Conservation (phyloP, 2,888 invertebrate genomes). For the Macrophya alboannulata region DNA sequence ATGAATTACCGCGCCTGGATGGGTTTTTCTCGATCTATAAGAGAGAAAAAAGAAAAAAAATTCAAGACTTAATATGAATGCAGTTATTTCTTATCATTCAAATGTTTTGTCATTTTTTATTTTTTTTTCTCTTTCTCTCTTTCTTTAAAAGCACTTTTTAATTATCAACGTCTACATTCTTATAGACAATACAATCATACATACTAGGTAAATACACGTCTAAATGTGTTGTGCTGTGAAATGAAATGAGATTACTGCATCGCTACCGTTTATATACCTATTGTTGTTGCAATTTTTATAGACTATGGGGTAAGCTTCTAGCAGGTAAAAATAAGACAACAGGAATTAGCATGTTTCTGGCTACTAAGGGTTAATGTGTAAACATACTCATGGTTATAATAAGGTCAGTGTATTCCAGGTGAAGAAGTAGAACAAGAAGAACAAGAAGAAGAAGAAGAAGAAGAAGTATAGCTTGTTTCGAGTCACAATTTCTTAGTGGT, state of each 20-base stretch:
- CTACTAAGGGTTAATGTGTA: constrained; percentile 49
- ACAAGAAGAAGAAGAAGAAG: constrained; percentile 32
- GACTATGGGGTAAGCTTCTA: constrained; percentile 3
- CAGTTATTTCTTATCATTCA: constrained; percentile 26
- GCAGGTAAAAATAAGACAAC: not conserved
- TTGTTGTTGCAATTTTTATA: not conserved
- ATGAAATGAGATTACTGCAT: constrained; percentile 13
- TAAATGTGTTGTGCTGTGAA: constrained; percentile 7
- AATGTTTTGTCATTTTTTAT: constrained; percentile 23
- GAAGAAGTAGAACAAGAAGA: constrained; percentile 49
- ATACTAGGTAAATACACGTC: constrained; percentile 15
- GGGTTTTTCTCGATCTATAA: constrained; percentile 95
- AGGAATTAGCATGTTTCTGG: constrained; percentile 24
- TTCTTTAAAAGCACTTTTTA: constrained; percentile 22
- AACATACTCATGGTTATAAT: constrained; percentile 48
- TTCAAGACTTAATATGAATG: not conserved
- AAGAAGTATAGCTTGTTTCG: constrained; percentile 35
- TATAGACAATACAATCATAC: not conserved
- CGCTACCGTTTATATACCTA: not conserved
- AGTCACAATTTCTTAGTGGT: constrained; percentile 44
- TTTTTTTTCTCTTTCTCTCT: not conserved
- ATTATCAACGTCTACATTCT: constrained; percentile 24
- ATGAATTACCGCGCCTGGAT: constrained; percentile 98
- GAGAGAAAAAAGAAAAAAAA: constrained; percentile 49
- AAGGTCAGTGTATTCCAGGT: constrained; percentile 44